These are phyloP conservation scores for Sminthurides bifidus DNA, from an alignment of 1,140 invertebrate species.

Conservation along the genomic window DNA sequence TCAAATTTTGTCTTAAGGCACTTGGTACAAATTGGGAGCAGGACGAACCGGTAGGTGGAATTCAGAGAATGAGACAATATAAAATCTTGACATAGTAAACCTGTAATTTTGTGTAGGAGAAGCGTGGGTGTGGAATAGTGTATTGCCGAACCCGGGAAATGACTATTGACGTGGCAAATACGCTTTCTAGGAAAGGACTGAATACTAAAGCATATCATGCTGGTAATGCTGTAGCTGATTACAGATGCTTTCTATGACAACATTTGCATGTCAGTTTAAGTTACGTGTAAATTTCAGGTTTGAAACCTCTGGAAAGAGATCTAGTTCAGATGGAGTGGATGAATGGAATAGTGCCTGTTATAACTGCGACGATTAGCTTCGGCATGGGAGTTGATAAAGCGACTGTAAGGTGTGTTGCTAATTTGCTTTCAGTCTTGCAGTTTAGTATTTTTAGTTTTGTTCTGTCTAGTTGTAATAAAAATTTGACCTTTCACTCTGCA, in stretches of 20 bases:
- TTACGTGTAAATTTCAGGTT: constrained; percentile 38
- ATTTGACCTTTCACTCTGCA: constrained; percentile 19
- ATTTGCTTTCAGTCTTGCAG: background rate
- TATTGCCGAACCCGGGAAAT: constrained; percentile 55
- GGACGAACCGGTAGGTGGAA: constrained; percentile 32
- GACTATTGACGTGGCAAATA: constrained; percentile 49
- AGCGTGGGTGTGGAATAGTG: constrained; percentile 60
- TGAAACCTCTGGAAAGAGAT: constrained; percentile 42
- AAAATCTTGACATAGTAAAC: constrained; percentile 2
- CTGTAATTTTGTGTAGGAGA: constrained; percentile 40
- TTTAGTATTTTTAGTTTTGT: background rate
- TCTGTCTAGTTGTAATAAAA: constrained; percentile 2
- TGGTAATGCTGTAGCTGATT: constrained; percentile 37
- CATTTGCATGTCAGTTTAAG: constrained; percentile 1
- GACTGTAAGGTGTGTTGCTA: constrained; percentile 45
- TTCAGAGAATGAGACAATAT: background rate
- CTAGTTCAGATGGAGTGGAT: constrained; percentile 54
- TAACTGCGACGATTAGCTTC: constrained; percentile 54
- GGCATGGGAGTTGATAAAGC: constrained; percentile 65
- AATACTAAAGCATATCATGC: constrained; percentile 52
- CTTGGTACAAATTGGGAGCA: constrained; percentile 36
- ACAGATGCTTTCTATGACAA: too few relatives aligned
- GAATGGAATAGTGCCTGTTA: constrained; percentile 48
- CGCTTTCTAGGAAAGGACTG: constrained; percentile 44
- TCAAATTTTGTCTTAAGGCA: constrained; percentile 47